Percentiles rank a stretch among this genome's conserved stretches.
Conservation (phyloP, 2,113 vertebrate genomes). For the Tachuris rubrigastra region DNA sequence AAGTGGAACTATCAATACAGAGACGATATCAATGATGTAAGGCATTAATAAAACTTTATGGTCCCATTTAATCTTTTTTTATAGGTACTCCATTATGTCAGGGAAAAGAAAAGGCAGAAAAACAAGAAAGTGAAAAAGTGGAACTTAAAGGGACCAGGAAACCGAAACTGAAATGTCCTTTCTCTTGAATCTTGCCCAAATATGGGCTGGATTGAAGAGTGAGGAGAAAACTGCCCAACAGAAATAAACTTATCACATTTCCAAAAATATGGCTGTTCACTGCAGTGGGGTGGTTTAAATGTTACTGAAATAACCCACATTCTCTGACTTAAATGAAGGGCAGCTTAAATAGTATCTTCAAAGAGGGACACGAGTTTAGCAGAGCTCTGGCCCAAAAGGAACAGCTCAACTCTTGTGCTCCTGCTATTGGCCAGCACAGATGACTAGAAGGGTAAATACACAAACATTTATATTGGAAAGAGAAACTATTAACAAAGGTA, state of each 20-base stretch:
- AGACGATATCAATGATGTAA: conserved; percentile 59
- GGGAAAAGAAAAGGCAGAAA: conserved; percentile 54
- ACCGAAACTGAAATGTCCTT: not conserved
- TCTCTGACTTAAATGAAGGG: not conserved
- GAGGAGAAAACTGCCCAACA: not conserved
- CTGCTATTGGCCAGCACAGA: conserved; percentile 55
- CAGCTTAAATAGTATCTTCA: not conserved
- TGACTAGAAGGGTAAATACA: conserved; percentile 68
- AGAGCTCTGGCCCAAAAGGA: not conserved
- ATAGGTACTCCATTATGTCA: conserved; percentile 60
- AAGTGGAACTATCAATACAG: conserved; percentile 60
- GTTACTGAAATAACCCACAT: not conserved
- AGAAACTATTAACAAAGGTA: conserved; percentile 66
- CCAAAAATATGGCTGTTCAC: not conserved
- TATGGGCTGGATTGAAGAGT: not conserved
- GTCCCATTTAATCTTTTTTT: conserved; percentile 62
- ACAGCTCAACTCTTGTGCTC: conserved; percentile 47
- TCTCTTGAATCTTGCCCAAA: not conserved
- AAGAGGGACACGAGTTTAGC: not conserved
- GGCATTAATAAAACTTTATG: conserved; percentile 67
- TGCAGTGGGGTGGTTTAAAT: not conserved
- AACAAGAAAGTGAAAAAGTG: conserved; percentile 25
- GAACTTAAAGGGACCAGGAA: not conserved
- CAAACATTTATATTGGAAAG: conserved; percentile 75
- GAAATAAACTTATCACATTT: not conserved